phyloP scores from a whole-genome alignment of 92 coral and sea anemone genomes.

The Zoanthus gigantus region DNA sequence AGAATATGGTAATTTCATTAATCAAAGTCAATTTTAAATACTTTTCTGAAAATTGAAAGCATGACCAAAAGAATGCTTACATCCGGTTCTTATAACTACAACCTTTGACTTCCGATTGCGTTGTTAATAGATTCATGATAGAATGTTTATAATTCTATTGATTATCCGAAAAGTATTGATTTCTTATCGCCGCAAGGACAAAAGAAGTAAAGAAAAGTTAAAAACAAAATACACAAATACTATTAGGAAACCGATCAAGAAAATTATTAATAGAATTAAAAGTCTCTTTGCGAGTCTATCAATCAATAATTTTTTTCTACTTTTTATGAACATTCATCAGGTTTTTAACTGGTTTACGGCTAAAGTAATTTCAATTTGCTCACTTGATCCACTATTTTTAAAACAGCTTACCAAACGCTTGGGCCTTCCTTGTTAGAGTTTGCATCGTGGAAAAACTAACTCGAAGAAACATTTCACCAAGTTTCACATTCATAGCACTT shows the following conservation, averaged over 20 bases:
- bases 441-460: slow-evolving; percentile 3
- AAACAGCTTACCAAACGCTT: neutral
- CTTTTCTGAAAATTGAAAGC: too few species aligned
- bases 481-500: neutral
- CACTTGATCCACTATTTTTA: neutral
- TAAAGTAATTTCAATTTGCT: neutral
- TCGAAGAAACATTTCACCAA: neutral
- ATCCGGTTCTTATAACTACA: neutral
- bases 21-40: too few species aligned
- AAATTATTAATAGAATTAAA: neutral
- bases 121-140: neutral
- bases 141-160: slow-evolving; percentile 20
- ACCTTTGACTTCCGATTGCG: slow-evolving; percentile 21
- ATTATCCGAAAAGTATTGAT: slow-evolving; percentile 45
- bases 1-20: too few species aligned
- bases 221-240: neutral
- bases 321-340: slow-evolving; percentile 31
- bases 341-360: slow-evolving; percentile 7
- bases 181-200: slow-evolving; percentile 6
- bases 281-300: neutral
- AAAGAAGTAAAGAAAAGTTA: neutral
- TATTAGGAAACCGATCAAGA: neutral
- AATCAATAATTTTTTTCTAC: neutral
- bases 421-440: neutral
- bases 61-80: too few species aligned